Conservation (phyloP, 2,888 invertebrate genomes). For the Cremastinae sp. region DNA sequence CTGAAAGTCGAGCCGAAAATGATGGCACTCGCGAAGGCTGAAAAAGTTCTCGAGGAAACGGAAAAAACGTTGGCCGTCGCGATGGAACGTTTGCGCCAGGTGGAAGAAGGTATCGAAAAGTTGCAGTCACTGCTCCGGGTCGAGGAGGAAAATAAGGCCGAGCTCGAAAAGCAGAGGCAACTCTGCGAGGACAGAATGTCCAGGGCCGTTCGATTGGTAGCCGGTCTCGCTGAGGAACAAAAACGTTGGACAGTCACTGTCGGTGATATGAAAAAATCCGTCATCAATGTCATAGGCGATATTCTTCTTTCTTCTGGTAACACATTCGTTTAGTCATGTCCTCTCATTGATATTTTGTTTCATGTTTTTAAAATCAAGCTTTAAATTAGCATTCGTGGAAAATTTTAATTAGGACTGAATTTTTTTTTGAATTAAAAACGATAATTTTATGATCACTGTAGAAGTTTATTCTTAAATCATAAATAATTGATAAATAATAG, state of each 20-base stretch:
- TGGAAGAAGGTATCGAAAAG: conserved; percentile 89
- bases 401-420: no score
- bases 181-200: conserved; percentile 89
- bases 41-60: conserved; percentile 85
- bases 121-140: conserved; percentile 87
- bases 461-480: no score
- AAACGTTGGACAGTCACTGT: conserved; percentile 89
- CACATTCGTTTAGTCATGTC: background rate
- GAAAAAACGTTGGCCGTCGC: conserved; percentile 87
- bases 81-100: conserved; percentile 88
- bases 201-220: conserved; percentile 87
- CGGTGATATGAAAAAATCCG: conserved; percentile 82
- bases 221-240: conserved; percentile 86
- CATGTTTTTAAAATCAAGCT: no score
- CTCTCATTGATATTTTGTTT: no score
- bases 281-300: conserved; percentile 86
- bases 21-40: conserved; percentile 88
- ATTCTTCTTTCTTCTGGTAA: conserved; percentile 85
- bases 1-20: conserved; percentile 93
- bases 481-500: no score
- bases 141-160: conserved; percentile 87
- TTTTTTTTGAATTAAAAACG: background rate
- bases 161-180: conserved; percentile 88
- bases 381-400: no score
- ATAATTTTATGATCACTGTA: no score